Evolutionary conservation across 2,888 invertebrate species (phyloP).

Genomic region (Ctenicera cuprea): DNA sequence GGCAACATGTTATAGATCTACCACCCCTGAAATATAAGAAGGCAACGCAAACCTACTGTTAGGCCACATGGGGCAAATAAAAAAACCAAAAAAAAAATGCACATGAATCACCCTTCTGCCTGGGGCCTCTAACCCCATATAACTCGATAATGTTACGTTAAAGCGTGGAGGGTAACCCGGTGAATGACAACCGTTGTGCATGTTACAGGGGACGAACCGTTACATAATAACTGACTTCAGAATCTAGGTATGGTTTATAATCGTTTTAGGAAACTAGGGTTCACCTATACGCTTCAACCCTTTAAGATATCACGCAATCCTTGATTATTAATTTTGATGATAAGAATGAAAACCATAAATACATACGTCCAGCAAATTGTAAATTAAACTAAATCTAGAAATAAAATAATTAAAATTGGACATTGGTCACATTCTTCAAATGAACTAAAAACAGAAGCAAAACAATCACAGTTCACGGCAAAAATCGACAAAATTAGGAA

Average conservation of each 20-base stretch:
- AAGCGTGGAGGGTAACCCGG: slow-evolving; percentile 28
- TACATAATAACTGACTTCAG: slow-evolving; percentile 7
- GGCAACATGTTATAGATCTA: neutral
- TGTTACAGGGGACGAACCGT: slow-evolving; percentile 7
- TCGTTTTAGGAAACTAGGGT: slow-evolving; percentile 1
- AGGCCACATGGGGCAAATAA: slow-evolving; percentile 42
- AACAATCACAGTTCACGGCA: too few relatives aligned
- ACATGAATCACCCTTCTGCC: slow-evolving; percentile 38
- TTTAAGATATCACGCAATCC: too few relatives aligned
- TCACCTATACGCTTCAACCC: neutral
- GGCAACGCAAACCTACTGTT: slow-evolving; percentile 24
- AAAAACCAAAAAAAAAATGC: slow-evolving; percentile 33
- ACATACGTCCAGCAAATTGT: too few relatives aligned
- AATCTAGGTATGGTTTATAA: slow-evolving; percentile 1
- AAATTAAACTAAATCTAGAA: too few relatives aligned
- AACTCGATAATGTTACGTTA: slow-evolving; percentile 34
- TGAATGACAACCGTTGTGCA: slow-evolving; percentile 30
- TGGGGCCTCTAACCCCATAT: slow-evolving; percentile 38
- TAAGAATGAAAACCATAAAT: too few relatives aligned
- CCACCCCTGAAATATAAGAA: slow-evolving; percentile 39
- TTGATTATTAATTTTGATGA: too few relatives aligned
- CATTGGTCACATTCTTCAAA: too few relatives aligned
- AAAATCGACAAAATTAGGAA: too few relatives aligned
- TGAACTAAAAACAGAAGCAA: too few relatives aligned
- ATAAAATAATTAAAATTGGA: too few relatives aligned